These are phyloP conservation scores for Volucella inanis DNA, from an alignment of 2,888 invertebrate species.

Conservation along the genomic window DNA sequence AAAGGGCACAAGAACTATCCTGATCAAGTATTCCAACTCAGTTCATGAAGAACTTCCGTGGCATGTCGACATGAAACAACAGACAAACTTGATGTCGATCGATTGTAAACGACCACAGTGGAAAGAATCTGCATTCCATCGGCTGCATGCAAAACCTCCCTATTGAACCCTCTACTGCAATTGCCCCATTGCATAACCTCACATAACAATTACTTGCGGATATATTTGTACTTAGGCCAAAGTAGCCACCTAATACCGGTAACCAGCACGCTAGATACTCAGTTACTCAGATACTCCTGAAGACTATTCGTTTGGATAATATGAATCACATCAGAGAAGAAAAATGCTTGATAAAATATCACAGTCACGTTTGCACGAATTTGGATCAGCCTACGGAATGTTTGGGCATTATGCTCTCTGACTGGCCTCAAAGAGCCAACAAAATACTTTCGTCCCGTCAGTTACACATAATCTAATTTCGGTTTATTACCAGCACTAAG, in stretches of 20 bases:
- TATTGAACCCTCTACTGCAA: slow-evolving; percentile 13
- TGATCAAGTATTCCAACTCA: too few relatives aligned
- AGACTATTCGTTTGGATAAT: slow-evolving; percentile 40
- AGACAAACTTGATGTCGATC: too few relatives aligned
- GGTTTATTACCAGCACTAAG: slow-evolving; percentile 56
- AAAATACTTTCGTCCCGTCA: slow-evolving; percentile 19
- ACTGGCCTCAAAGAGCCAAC: slow-evolving; percentile 24
- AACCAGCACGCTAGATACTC: slow-evolving; percentile 29
- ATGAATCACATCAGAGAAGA: slow-evolving; percentile 61
- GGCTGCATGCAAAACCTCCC: slow-evolving; percentile 11
- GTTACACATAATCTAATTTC: slow-evolving; percentile 70
- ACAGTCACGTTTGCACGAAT: slow-evolving; percentile 75
- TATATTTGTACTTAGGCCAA: slow-evolving; percentile 22
- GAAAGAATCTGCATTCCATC: slow-evolving; percentile 42
- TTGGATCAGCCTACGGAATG: slow-evolving; percentile 72
- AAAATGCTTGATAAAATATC: slow-evolving; percentile 72
- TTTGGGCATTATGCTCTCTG: slow-evolving; percentile 50
- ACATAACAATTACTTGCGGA: slow-evolving; percentile 73
- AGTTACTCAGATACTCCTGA: slow-evolving; percentile 37
- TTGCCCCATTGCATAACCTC: slow-evolving; percentile 67
- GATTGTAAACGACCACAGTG: too few relatives aligned
- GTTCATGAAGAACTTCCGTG: too few relatives aligned
- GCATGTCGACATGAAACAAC: too few relatives aligned
- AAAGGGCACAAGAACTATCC: too few relatives aligned
- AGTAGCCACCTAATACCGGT: slow-evolving; percentile 59